A percentile compares a stretch with the other conserved stretches of the same genome.
phyloP scores from a whole-genome alignment of 2,113 vertebrate genomes.

The Hipposideros armiger region DNA sequence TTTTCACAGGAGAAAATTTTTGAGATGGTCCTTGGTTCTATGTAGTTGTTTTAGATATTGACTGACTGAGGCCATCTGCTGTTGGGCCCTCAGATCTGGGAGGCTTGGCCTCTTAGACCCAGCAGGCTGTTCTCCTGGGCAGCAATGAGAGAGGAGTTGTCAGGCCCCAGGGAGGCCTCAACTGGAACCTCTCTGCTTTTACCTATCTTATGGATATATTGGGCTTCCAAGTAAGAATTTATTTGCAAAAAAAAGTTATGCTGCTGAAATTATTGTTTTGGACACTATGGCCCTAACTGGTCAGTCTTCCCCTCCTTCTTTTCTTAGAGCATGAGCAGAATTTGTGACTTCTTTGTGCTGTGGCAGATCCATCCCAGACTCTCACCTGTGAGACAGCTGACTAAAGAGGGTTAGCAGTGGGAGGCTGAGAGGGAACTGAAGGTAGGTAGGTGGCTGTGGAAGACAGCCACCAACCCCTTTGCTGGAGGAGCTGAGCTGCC shows the following conservation, averaged over 20 bases:
- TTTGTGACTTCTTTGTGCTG: background rate
- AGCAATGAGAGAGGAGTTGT: background rate
- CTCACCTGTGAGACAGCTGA: background rate
- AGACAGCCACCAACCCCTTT: background rate
- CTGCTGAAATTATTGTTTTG: background rate
- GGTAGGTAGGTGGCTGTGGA: background rate
- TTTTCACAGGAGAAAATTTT: background rate
- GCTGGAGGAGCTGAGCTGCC: background rate
- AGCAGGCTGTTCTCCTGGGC: background rate
- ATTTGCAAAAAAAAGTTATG: background rate
- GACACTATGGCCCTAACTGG: background rate
- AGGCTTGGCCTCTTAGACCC: background rate
- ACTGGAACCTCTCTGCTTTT: background rate
- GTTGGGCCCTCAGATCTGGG: background rate
- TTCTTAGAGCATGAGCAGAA: background rate
- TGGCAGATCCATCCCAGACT: background rate
- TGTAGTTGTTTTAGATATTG: background rate
- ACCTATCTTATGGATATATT: background rate
- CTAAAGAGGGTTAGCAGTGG: background rate
- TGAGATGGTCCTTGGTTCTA: background rate
- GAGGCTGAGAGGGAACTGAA: background rate
- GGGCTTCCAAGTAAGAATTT: slow-evolving; percentile 22
- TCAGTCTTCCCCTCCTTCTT: background rate
- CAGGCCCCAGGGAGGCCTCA: background rate
- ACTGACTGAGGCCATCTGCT: background rate